A percentile compares a stretch with the other conserved stretches of the same genome.
phyloP scores from a whole-genome alignment of 2,797 vertebrate species.

The Lithobates sylvaticus region DNA sequence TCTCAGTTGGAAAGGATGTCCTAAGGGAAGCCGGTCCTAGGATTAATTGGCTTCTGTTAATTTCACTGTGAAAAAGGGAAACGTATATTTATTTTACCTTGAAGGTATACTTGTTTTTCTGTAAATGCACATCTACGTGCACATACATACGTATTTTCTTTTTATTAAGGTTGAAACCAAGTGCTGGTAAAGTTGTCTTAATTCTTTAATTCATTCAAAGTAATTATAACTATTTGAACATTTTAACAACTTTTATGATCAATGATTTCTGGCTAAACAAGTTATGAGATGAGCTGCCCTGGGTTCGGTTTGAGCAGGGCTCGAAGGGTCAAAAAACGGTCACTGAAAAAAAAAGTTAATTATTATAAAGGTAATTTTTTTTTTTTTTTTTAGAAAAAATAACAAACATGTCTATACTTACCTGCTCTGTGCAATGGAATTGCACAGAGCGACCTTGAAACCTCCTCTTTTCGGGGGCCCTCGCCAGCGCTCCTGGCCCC shows the following conservation, averaged over 20 bases:
- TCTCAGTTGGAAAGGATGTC: slow-evolving; percentile 44
- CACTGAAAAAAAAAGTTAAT: no score
- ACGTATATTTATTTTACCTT: slow-evolving; percentile 14
- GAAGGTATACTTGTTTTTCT: slow-evolving; percentile 1
- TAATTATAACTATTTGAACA: not conserved
- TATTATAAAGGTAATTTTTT: no score
- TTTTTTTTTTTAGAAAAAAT: no score
- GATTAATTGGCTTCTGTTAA: slow-evolving; percentile 55
- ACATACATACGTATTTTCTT: not conserved
- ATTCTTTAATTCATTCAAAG: not conserved
- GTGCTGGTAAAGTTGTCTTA: not conserved
- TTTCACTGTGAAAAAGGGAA: slow-evolving; percentile 15
- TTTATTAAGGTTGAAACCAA: not conserved
- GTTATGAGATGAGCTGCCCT: no score
- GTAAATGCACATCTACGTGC: not conserved
- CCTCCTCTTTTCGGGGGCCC: no score
- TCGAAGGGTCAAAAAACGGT: no score
- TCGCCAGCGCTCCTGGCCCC: no score
- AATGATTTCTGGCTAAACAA: not conserved
- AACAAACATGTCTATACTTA: no score
- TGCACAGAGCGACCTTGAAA: no score
- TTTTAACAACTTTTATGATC: not conserved
- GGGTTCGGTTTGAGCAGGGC: no score
- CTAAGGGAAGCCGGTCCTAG: slow-evolving; percentile 27
- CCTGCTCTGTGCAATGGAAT: no score